Conservation (phyloP, 2,888 invertebrate genomes). For the Leptura quadrifasciata region DNA sequence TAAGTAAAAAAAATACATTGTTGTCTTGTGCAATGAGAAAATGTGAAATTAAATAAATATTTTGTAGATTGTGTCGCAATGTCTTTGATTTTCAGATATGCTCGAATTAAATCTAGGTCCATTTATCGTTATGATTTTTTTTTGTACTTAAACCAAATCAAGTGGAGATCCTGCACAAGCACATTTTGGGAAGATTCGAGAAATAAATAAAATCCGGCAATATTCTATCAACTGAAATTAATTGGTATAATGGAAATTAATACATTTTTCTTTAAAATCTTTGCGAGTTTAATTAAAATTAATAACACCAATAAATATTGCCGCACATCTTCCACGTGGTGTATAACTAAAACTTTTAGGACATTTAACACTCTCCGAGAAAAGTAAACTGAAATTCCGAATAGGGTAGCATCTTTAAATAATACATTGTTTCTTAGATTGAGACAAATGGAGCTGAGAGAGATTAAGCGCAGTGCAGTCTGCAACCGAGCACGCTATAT, state of each 20-base stretch:
- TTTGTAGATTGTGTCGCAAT: too few relatives aligned
- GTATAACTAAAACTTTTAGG: slow-evolving; percentile 47
- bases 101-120: too few relatives aligned
- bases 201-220: neutral
- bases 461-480: slow-evolving; percentile 69
- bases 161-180: too few relatives aligned
- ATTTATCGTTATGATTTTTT: too few relatives aligned
- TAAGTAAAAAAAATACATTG: too few relatives aligned
- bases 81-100: too few relatives aligned
- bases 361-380: slow-evolving; percentile 56
- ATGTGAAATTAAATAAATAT: too few relatives aligned
- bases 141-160: too few relatives aligned
- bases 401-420: slow-evolving; percentile 70
- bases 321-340: slow-evolving; percentile 34
- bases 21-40: too few relatives aligned
- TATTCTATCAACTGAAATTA: neutral
- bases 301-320: slow-evolving; percentile 29
- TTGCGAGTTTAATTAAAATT: neutral
- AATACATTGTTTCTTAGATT: slow-evolving; percentile 74
- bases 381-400: slow-evolving; percentile 62
- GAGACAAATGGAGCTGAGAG: slow-evolving; percentile 73
- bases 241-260: neutral
- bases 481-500: slow-evolving; percentile 59
- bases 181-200: neutral
- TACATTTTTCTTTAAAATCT: neutral